Evolutionary conservation across 1,140 invertebrate species (phyloP).

Genomic region (Drosophila bocqueti): DNA sequence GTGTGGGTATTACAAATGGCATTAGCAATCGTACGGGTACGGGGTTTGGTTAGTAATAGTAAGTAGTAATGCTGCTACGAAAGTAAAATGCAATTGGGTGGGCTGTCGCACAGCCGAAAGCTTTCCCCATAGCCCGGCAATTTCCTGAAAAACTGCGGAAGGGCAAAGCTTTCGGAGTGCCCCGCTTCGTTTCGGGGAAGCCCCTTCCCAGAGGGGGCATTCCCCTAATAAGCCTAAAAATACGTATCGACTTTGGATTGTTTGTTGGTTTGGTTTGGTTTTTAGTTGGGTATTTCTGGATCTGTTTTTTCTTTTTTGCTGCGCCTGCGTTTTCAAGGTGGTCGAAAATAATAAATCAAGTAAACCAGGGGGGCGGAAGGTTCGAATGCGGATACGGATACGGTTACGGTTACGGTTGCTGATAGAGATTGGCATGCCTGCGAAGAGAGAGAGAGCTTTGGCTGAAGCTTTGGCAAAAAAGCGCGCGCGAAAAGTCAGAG

Average conservation of each 20-base stretch:
- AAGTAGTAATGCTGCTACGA: slow-evolving; percentile 52
- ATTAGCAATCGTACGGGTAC: slow-evolving; percentile 63
- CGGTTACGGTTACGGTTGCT: slow-evolving; percentile 16
- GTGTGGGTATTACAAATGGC: slow-evolving; percentile 61
- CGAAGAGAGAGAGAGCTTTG: slow-evolving; percentile 50
- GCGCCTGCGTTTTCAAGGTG: slow-evolving; percentile 58
- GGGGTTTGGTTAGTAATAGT: slow-evolving; percentile 60
- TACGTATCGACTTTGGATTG: slow-evolving; percentile 85
- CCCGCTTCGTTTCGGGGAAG: slow-evolving; percentile 34
- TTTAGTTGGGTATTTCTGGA: slow-evolving; percentile 50
- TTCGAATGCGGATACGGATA: slow-evolving; percentile 19
- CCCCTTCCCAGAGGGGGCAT: slow-evolving; percentile 6
- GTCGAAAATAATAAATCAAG: slow-evolving; percentile 61
- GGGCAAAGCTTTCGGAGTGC: slow-evolving; percentile 68
- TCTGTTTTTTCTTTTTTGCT: slow-evolving; percentile 35
- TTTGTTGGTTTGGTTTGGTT: slow-evolving; percentile 58
- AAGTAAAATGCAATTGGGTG: slow-evolving; percentile 64
- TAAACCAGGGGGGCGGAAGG: slow-evolving; percentile 28
- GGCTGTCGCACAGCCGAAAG: slow-evolving; percentile 61
- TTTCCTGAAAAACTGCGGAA: slow-evolving; percentile 53
- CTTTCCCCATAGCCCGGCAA: slow-evolving; percentile 56
- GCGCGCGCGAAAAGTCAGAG: slow-evolving; percentile 34
- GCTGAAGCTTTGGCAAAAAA: slow-evolving; percentile 45
- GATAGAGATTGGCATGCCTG: slow-evolving; percentile 34
- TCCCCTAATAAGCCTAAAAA: slow-evolving; percentile 81